Evolutionary conservation across 2,797 vertebrate genomes (phyloP), one percentile per base, ranked within the genome.

Genomic region (Labeo calbasu): DNA sequence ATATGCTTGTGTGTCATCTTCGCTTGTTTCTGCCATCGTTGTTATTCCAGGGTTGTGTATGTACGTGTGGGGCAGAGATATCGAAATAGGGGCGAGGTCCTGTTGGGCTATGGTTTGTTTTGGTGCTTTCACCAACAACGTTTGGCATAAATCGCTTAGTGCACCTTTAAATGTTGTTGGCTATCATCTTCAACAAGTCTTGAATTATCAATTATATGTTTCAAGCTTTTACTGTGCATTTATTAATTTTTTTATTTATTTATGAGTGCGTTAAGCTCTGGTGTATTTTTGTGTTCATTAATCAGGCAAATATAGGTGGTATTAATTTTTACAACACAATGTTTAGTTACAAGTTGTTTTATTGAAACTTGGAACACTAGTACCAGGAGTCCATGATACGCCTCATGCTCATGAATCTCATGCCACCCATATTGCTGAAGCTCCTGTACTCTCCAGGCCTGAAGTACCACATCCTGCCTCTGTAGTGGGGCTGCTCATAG

Each of bases 321-420:
- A 53, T 53, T 73, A 5, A 73, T 19, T 65, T 51, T 53, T 5
- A 70, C 11, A 21, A 23, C 68, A 61, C 40, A 63, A 8, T n/a
- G 17, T 50, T 82, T 32, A 36, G 4, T 65, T 28, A 75, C 9
- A 65, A 65, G 65, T 82, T 9, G 13, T 82, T 75, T 82, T 82
- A 82, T 82, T 82, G 2, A 65, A 50, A 73, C 12, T 17, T 36
- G 4, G 57, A 28, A 28, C 57, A 25, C 46, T 84, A 87, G 19
- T 88, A 83, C 85, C 14, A 17, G 15, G 70, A 72, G 0, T 72
- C 70, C 70, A 77, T 61, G 53, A 91, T 86, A 69, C 88, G 92
- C 83, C 89, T 86, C 85, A 91, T 84, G 88, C 92, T 92, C 75
- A 89, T 86, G 25, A 80, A 90, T 87, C 92, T 93, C 53, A 77